Evolutionary conservation across 37 sponge, comb jelly and placozoan genomes (phyloP).

Genomic region (Spongilla lacustris): DNA sequence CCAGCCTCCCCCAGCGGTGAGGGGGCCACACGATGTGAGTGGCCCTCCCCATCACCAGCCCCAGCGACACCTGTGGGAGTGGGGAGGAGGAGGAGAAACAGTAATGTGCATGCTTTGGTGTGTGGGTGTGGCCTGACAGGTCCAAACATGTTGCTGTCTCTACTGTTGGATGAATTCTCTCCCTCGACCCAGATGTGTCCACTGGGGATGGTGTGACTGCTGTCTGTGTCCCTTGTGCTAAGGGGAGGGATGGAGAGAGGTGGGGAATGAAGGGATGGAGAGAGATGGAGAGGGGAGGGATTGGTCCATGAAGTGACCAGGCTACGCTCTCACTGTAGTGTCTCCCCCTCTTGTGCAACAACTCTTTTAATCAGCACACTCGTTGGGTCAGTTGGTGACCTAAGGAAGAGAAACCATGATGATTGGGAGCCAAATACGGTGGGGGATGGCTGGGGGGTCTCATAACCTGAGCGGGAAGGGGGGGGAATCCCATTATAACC

Average conservation of each 20-base stretch:
- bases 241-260: no score
- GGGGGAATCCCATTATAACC: no score
- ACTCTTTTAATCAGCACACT: constrained; percentile 14
- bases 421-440: no score
- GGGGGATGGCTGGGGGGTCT: no score
- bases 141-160: constrained; percentile 92
- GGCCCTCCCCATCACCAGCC: constrained; percentile 40
- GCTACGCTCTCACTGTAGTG: neutral
- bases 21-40: constrained; percentile 68
- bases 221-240: no score
- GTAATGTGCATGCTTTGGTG: neutral
- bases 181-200: constrained; percentile 94
- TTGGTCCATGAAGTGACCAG: neutral
- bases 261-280: neutral
- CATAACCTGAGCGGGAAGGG: no score
- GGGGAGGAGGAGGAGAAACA: neutral
- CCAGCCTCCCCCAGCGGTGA: constrained; percentile 36
- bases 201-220: constrained; percentile 39
- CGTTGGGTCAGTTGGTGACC: constrained; percentile 11
- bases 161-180: constrained; percentile 57
- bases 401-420: neutral
- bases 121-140: constrained; percentile 64
- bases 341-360: constrained; percentile 15
- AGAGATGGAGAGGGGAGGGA: neutral
- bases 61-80: constrained; percentile 28